phyloP scores from a whole-genome alignment of 1,140 invertebrate genomes.

The Danaus melanippus region DNA sequence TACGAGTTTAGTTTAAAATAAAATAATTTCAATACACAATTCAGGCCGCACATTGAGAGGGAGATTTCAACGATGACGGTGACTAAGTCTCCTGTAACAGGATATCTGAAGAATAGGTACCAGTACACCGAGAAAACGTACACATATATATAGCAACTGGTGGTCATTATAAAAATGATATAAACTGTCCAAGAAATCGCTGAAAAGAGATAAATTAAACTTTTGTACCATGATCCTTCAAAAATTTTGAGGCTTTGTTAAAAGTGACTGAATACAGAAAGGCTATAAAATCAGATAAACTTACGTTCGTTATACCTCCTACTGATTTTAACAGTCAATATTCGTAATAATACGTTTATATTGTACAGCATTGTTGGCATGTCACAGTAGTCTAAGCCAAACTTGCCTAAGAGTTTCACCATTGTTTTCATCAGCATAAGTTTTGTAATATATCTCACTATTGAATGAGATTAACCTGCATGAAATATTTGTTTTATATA shows the following conservation, averaged over 20 bases:
- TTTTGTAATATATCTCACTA: too few species aligned
- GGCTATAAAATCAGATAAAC: slow-evolving; percentile 5
- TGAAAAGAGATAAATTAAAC: slow-evolving; percentile 12
- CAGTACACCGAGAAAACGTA: slow-evolving; percentile 38
- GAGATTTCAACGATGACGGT: slow-evolving; percentile 30
- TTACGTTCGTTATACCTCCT: slow-evolving; percentile 25
- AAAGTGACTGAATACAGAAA: too few species aligned
- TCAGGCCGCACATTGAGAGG: slow-evolving; percentile 25
- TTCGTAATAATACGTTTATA: slow-evolving; percentile 20
- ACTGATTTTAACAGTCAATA: slow-evolving; percentile 24
- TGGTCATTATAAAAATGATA: slow-evolving; percentile 12
- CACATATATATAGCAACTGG: slow-evolving; percentile 29
- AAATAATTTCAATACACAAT: slow-evolving; percentile 26
- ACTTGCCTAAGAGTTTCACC: slow-evolving; percentile 15
- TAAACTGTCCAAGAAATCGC: slow-evolving; percentile 28
- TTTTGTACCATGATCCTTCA: neutral
- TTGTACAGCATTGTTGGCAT: slow-evolving; percentile 33
- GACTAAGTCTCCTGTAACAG: slow-evolving; percentile 27
- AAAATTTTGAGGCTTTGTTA: neutral
- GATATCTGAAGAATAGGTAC: slow-evolving; percentile 35
- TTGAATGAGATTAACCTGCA: too few species aligned
- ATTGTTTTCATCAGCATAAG: too few species aligned
- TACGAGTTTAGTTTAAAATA: slow-evolving; percentile 9
- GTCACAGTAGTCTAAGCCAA: slow-evolving; percentile 26
- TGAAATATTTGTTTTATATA: too few species aligned